These are phyloP conservation scores for Leptoteleia sp. DNA, from an alignment of 1,140 invertebrate species.

Conservation along the genomic window DNA sequence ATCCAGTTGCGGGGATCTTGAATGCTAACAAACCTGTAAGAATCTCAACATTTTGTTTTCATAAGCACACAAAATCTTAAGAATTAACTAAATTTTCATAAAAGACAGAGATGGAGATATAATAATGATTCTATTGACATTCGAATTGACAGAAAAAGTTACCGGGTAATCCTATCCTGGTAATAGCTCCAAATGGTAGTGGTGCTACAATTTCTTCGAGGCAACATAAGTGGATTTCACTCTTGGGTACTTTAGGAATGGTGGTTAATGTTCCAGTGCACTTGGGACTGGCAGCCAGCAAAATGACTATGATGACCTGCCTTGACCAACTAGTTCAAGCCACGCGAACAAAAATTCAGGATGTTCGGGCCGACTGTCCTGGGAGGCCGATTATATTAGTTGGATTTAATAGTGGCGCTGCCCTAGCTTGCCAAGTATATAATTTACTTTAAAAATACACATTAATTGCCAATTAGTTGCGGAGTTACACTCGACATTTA, in stretches of 20 bases:
- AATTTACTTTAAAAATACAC: too few relatives aligned
- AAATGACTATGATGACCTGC: constrained; percentile 82
- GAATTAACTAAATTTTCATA: too few relatives aligned
- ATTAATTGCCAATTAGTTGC: too few relatives aligned
- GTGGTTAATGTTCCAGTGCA: constrained; percentile 85
- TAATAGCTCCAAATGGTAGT: constrained; percentile 84
- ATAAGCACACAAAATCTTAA: too few relatives aligned
- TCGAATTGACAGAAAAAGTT: constrained; percentile 86
- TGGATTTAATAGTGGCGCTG: constrained; percentile 88
- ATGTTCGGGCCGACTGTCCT: constrained; percentile 84
- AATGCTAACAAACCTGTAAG: constrained; percentile 83
- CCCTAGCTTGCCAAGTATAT: constrained; percentile 85
- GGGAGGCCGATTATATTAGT: constrained; percentile 88
- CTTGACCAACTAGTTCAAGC: constrained; percentile 87
- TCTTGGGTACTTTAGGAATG: constrained; percentile 86
- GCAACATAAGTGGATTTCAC: constrained; percentile 86
- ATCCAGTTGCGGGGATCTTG: constrained; percentile 84
- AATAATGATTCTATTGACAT: too few relatives aligned
- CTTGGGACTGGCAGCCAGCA: constrained; percentile 76
- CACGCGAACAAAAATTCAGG: constrained; percentile 86
- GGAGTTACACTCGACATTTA: too few relatives aligned
- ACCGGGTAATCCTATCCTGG: constrained; percentile 87
- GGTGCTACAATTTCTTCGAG: constrained; percentile 81
- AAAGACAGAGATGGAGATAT: too few relatives aligned
- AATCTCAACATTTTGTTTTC: too few relatives aligned